Base-by-base conservation (phyloP, 2,888 invertebrate species). In the Diplazon laetatorius region DNA sequence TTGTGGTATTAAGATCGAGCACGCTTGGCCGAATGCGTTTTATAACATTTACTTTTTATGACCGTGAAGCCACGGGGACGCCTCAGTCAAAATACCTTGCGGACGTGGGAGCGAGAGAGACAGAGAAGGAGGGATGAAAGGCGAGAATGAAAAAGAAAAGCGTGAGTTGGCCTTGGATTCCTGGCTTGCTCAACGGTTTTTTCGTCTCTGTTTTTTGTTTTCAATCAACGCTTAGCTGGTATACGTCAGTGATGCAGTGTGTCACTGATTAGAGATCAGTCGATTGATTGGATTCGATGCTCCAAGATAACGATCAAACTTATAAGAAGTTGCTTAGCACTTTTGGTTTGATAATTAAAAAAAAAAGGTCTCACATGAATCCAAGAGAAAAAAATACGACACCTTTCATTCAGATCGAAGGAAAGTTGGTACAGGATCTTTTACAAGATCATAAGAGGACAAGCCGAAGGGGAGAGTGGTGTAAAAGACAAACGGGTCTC, bases 51-150 rank as follows among this genome's bases (percentile, higher is more conserved):
- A 63, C 63, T 60, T 62, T 69, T 55, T 78, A 66, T 62, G 88
- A 84, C 84, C 87, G 87, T 87, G 82, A 88, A 87, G 81, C 83
- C 81, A 81, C 84, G 81, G 84, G 85, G 68, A 37, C 39, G 35
- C 46, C 48, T 59, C 71, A 50, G 66, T 71, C 52, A 50, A 75
- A 80, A 71, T 77, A 74, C 70, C 77, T 74, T 63, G 60, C 30
- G 35, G 71, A 46, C 68, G 69, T 52, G 62, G 18, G 39, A 39
- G 18, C 5, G 18, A 59, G 46, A 12, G n/a, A 20, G 37, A n/a
- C n/a, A n/a, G n/a, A n/a, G n/a, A n/a, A n/a, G n/a, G n/a, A n/a
- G n/a, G n/a, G n/a, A n/a, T n/a, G n/a, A n/a, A n/a, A n/a, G n/a
- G n/a, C n/a, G n/a, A n/a, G n/a, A n/a, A n/a, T n/a, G 30, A 30